Base-by-base conservation (phyloP, 2,113 vertebrate genomes). In the Polypterus bichir region DNA sequence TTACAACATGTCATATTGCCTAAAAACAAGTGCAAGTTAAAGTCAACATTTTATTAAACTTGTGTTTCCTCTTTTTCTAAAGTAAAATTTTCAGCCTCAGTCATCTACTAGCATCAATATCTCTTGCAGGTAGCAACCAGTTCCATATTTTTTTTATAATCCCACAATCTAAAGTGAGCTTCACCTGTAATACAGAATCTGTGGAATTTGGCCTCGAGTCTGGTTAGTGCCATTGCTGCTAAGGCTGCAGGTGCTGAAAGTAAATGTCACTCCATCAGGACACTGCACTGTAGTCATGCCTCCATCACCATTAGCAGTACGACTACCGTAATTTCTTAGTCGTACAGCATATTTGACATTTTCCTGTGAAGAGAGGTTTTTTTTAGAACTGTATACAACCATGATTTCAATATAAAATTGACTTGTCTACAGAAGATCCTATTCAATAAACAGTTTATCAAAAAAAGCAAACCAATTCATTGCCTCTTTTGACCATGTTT, bases 201-300 rank as follows among this genome's bases (percentile, higher is more conserved):
- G 96, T 5, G 96, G 95, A 69, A 98, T 93, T 51, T 99, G 96
- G 44, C 96, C 96, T 70, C 96, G 81, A 1, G 94, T 97, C 81
- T 98, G 96, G 70, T 99, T 99, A 67, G 96, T 98, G 62, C 96
- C 96, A n/a, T 99, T 99, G 73, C 96, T 99, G 75, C 96, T 99
- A 74, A 99, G 76, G 72, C 94, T 97, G 63, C 96, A 99, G 0
- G 96, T 97, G 67, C 94, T 97, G 68, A 97, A 99, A 0, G 94
- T 98, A 69, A 97, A 98, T 0, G 91, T 87, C 7, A 98, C 90
- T 1, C 92, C 92, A 57, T 99, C 96, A 0, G 93, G 87, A 74
- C 96, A 99, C 73, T 97, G 95, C 49, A 99, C 91, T 3, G 95
- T 98, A 59, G 94, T 99, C 88, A 97, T 97, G 9, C 96, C 96